These are phyloP conservation scores for Ctenodactylus gundi DNA, from an alignment of 2,113 vertebrate genomes.

Conservation along the genomic window DNA sequence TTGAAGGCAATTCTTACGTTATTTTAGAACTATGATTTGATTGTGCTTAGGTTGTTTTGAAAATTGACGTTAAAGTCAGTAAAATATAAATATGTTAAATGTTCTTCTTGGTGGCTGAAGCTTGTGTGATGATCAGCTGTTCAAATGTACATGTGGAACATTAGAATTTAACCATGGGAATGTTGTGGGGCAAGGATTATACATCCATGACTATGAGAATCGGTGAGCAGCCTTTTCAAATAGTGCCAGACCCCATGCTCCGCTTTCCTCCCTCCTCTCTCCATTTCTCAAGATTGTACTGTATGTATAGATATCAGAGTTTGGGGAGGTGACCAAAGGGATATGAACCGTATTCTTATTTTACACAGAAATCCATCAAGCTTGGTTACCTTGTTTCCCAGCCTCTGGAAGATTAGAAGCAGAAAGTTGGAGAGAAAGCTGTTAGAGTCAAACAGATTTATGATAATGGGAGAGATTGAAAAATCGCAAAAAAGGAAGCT, in stretches of 20 bases:
- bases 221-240: not conserved
- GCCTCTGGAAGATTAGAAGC: constrained; percentile 50
- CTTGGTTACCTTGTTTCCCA: constrained; percentile 62
- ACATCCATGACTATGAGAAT: not conserved
- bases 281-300: not conserved
- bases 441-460: constrained; percentile 65
- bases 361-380: constrained; percentile 51
- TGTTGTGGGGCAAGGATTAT: not conserved
- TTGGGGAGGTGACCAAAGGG: constrained; percentile 25
- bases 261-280: not conserved
- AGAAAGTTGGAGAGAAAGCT: constrained; percentile 60
- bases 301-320: constrained; percentile 23
- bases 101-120: not conserved
- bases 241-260: fast-evolving
- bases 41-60: not conserved
- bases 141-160: not conserved
- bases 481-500: constrained; percentile 31
- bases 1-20: not conserved
- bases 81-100: not conserved
- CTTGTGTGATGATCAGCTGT: not conserved
- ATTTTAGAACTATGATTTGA: not conserved
- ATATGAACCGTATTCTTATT: constrained; percentile 13
- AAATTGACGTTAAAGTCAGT: not conserved
- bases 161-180: not conserved
- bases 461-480: constrained; percentile 65